Evolutionary conservation across 2,888 invertebrate species (phyloP).

Genomic region (Hoplodrina ambigua): DNA sequence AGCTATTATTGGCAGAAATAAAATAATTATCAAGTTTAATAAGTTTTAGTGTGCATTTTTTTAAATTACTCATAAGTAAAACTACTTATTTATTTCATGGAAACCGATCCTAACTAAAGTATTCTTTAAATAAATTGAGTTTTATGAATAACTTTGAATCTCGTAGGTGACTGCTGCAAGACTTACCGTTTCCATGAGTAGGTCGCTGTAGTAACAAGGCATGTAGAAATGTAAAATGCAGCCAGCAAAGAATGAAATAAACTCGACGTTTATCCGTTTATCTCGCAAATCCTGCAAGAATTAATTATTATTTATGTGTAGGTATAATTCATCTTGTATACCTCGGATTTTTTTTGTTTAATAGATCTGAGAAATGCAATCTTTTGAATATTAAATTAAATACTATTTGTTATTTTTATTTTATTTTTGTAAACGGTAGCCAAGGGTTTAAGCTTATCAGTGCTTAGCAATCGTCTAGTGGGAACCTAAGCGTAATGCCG

Average conservation of each 20-base stretch:
- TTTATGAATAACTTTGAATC: no score
- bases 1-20: no score
- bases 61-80: no score
- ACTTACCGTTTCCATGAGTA: slow-evolving; percentile 80
- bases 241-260: slow-evolving; percentile 72
- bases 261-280: slow-evolving; percentile 74
- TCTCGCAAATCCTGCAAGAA: slow-evolving; percentile 72
- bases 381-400: slow-evolving; percentile 32
- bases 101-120: no score
- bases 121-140: no score
- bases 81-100: no score
- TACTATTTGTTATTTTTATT: background rate
- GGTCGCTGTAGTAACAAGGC: slow-evolving; percentile 81
- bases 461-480: no score
- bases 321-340: slow-evolving; percentile 42
- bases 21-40: no score
- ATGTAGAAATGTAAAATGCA: slow-evolving; percentile 75
- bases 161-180: background rate
- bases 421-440: no score
- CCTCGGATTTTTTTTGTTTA: slow-evolving; percentile 24
- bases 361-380: slow-evolving; percentile 11
- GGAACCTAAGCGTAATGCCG: no score
- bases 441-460: no score
- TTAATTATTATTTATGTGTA: slow-evolving; percentile 36
- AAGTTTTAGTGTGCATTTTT: no score